phyloP scores from a whole-genome alignment of 2,888 invertebrate species.

The Carabus problematicus region DNA sequence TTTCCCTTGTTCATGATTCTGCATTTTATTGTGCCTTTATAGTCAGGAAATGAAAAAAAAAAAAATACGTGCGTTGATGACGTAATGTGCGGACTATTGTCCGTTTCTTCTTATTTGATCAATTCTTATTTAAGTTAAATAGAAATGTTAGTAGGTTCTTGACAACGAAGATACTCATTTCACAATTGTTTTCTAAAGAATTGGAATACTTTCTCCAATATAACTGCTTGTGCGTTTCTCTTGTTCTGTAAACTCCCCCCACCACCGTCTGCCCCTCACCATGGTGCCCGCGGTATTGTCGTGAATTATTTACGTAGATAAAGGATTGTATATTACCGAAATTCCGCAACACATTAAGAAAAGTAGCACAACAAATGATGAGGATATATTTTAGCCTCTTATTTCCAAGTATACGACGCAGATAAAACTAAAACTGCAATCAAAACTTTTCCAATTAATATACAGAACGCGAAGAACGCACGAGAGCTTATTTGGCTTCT shows the following conservation, averaged over 20 bases:
- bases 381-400: conserved; percentile 33
- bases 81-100: no score
- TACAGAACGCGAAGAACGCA: conserved; percentile 29
- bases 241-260: no score
- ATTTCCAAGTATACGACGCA: conserved; percentile 31
- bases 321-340: conserved; percentile 25
- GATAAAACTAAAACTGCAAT: conserved; percentile 37
- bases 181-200: no score
- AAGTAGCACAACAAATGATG: conserved; percentile 37
- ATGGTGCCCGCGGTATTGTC: conserved; percentile 5
- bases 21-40: conserved; percentile 1
- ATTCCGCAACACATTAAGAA: conserved; percentile 21
- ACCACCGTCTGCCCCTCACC: no score
- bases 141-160: no score
- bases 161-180: no score
- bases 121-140: no score
- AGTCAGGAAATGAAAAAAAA: no score
- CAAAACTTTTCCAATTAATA: conserved; percentile 40
- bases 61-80: no score
- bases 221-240: no score
- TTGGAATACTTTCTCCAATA: no score
- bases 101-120: no score
- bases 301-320: conserved; percentile 32
- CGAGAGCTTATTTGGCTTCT: conserved; percentile 29
- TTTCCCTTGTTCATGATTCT: conserved; percentile 10